phyloP scores from a whole-genome alignment of 1,140 invertebrate species.

The Trichonephila clavata region DNA sequence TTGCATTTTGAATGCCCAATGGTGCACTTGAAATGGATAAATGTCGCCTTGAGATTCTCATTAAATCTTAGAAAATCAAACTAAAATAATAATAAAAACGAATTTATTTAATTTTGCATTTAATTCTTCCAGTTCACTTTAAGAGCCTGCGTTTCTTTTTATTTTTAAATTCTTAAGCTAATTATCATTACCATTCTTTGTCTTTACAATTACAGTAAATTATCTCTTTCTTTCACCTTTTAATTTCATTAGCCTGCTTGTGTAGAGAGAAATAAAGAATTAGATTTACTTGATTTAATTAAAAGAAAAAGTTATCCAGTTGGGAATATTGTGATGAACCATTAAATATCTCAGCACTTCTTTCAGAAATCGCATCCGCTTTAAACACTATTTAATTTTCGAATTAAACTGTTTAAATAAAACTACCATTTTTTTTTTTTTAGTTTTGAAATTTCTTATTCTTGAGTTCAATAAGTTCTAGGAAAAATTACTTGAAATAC shows the following conservation, averaged over 20 bases:
- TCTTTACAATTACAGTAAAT: slow-evolving; percentile 5
- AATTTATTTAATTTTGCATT: not conserved
- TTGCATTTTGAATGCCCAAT: too few relatives aligned
- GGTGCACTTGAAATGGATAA: too few relatives aligned
- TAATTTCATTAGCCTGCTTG: not conserved
- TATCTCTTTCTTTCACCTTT: not conserved
- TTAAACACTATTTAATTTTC: not conserved
- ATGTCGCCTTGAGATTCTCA: too few relatives aligned
- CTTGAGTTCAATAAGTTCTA: too few relatives aligned
- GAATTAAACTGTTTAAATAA: too few relatives aligned
- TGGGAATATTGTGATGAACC: not conserved
- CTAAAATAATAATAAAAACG: not conserved
- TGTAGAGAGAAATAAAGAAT: not conserved
- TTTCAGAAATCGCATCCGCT: not conserved
- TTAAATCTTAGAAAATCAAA: not conserved
- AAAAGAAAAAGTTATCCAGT: not conserved
- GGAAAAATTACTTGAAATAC: too few relatives aligned
- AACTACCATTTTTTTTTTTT: too few relatives aligned
- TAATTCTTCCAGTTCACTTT: not conserved
- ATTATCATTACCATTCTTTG: not conserved
- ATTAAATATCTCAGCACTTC: not conserved
- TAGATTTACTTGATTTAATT: not conserved
- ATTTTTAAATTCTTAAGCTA: not conserved
- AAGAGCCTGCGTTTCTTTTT: not conserved
- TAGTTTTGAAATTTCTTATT: too few relatives aligned